phyloP scores from a whole-genome alignment of 2,888 invertebrate genomes.

The Gastracanthus pulcherrimus region DNA sequence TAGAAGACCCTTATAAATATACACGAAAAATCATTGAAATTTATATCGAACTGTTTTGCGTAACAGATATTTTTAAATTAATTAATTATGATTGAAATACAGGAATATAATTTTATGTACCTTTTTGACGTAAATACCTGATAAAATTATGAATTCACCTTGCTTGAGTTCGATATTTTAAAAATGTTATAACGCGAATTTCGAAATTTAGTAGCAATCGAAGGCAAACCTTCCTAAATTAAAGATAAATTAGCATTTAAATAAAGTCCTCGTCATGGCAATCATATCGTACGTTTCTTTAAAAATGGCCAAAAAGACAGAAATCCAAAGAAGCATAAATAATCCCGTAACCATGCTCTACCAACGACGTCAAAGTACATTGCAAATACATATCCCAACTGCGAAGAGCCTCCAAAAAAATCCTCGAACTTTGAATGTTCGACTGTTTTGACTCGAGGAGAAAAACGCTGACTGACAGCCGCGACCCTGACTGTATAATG shows the following conservation, averaged over 20 bases:
- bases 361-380: too few relatives aligned
- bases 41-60: too few relatives aligned
- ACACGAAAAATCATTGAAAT: background rate
- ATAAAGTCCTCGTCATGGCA: conserved; percentile 28
- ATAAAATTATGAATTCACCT: conserved; percentile 14
- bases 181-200: conserved; percentile 16
- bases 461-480: conserved; percentile 5
- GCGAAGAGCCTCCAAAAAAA: too few relatives aligned
- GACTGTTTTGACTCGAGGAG: background rate
- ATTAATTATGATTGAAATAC: conserved; percentile 10
- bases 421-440: too few relatives aligned
- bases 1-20: too few relatives aligned
- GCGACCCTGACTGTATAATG: too few relatives aligned
- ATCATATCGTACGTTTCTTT: too few relatives aligned
- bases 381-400: too few relatives aligned
- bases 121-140: background rate
- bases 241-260: conserved; percentile 38
- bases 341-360: too few relatives aligned
- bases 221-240: background rate
- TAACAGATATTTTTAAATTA: background rate
- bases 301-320: too few relatives aligned
- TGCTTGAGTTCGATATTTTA: conserved; percentile 3
- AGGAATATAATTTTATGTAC: background rate
- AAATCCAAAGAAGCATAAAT: too few relatives aligned
- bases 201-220: conserved; percentile 24